Evolutionary conservation across 1,140 invertebrate species (phyloP), one percentile per base, ranked within the genome.

Genomic region (Drosophila bocqueti): DNA sequence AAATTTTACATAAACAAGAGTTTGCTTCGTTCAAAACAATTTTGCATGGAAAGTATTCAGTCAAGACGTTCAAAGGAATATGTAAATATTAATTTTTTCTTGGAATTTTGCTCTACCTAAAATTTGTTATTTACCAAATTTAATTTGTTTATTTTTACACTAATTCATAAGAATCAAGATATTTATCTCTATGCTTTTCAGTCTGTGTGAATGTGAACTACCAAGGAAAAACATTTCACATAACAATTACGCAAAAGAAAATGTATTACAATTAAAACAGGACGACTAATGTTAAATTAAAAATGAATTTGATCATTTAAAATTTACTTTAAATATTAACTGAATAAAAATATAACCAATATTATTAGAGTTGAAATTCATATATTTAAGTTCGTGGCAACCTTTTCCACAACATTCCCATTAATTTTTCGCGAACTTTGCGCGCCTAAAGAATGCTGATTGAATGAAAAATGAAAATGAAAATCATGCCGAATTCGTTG

Each of bases 391-490:
- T 9, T 1, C 21, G 16, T 13, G 21, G 15, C 16, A 42, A 55
- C 21, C 52, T 40, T 54, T 24, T 4, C 15, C 4, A 2, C 4
- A 3, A 24, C 24, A 40, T 3, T n/a, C 21, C 4, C 21, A 55
- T 55, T 40, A 6, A 40, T 40, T 40, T n/a, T 24, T 24, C 31
- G 7, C 13, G 13, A 63, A 36, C 21, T 46, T 38, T 34, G 9
- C n/a, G 16, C n/a, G 7, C 11, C n/a, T 10, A 4, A 34, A 24
- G 18, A 43, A 49, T 18, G 45, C 38, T 72, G 66, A 73, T 52
- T 43, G 18, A 50, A 58, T 69, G 66, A 58, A 50, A 71, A 71
- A 67, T 71, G n/a, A 46, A 47, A 71, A 67, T 71, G 31, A 29
- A 62, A 74, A 21, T n/a, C 47, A 55, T 52, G 47, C 67, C 45